A percentile compares a stretch with the other conserved stretches of the same genome.
phyloP scores from a whole-genome alignment of 2,113 vertebrate genomes.

The Stigmatopora nigra region DNA sequence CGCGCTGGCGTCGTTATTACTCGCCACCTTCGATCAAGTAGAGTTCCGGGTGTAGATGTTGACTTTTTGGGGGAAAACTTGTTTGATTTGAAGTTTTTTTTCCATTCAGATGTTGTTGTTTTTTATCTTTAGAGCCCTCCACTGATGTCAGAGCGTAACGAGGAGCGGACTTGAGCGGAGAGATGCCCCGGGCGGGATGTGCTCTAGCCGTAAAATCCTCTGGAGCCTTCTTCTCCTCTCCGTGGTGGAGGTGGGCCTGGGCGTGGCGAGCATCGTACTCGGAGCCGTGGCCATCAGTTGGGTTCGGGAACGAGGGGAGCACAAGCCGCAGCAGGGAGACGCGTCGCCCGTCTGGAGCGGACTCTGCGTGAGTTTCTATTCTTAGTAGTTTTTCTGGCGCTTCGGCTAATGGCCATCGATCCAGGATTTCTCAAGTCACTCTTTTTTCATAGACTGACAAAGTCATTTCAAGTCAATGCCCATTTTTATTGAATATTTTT shows the following conservation, averaged over 20 bases:
- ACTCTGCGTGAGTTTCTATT: constrained; percentile 88
- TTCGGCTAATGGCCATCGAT: background rate
- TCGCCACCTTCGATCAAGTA: background rate
- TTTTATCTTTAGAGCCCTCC: constrained; percentile 16
- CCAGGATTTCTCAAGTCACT: background rate
- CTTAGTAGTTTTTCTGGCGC: background rate
- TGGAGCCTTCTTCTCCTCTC: constrained; percentile 95
- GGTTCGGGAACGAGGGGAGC: constrained; percentile 69
- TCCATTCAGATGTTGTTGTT: background rate
- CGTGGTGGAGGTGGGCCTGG: constrained; percentile 95
- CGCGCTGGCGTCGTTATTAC: constrained; percentile 3
- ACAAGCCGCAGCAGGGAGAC: constrained; percentile 90
- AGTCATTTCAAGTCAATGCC: background rate
- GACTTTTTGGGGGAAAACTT: constrained; percentile 2
- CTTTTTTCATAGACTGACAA: background rate
- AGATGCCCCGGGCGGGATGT: constrained; percentile 92
- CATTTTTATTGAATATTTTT: background rate
- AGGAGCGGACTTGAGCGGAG: constrained; percentile 52
- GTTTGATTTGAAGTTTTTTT: constrained; percentile 3
- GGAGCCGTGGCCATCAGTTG: constrained; percentile 91
- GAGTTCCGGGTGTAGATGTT: background rate
- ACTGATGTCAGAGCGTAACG: background rate
- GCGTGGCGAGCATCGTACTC: constrained; percentile 93
- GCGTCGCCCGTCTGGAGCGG: constrained; percentile 99
- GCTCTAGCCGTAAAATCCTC: constrained; percentile 96